phyloP scores from a whole-genome alignment of 2,797 vertebrate genomes.

The Chiroxiphia lanceolata region DNA sequence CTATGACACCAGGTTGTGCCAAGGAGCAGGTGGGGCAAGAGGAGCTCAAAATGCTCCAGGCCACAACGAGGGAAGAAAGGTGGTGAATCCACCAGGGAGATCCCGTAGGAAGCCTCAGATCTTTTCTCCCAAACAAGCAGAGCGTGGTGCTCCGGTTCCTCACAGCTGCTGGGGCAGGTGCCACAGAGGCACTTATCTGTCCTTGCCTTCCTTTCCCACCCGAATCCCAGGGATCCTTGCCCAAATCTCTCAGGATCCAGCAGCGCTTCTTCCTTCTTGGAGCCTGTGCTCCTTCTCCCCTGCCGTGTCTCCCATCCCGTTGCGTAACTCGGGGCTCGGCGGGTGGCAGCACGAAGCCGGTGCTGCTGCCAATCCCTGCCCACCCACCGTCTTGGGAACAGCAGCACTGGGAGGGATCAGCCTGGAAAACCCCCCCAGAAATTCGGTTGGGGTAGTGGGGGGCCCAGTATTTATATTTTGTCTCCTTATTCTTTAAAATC shows the following conservation, averaged over 20 bases:
- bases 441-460: not conserved
- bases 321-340: not conserved
- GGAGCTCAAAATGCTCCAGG: not conserved
- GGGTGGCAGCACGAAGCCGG: not conserved
- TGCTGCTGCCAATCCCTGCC: not conserved
- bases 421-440: not conserved
- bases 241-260: not conserved
- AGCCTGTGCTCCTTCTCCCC: not conserved
- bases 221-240: not conserved
- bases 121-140: not conserved
- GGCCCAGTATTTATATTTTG: accelerated
- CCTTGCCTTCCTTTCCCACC: not conserved
- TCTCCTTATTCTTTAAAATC: not conserved
- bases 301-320: not conserved
- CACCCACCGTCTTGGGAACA: not conserved
- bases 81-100: not conserved
- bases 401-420: not conserved
- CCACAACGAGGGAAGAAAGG: not conserved
- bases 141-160: accelerated
- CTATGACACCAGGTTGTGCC: not conserved
- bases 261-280: not conserved
- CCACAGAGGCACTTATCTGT: not conserved
- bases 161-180: not conserved
- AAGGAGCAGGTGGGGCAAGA: not conserved
- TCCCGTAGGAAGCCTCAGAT: accelerated